Evolutionary conservation across 2,888 invertebrate species (phyloP).

Genomic region (Calameuta idolon): DNA sequence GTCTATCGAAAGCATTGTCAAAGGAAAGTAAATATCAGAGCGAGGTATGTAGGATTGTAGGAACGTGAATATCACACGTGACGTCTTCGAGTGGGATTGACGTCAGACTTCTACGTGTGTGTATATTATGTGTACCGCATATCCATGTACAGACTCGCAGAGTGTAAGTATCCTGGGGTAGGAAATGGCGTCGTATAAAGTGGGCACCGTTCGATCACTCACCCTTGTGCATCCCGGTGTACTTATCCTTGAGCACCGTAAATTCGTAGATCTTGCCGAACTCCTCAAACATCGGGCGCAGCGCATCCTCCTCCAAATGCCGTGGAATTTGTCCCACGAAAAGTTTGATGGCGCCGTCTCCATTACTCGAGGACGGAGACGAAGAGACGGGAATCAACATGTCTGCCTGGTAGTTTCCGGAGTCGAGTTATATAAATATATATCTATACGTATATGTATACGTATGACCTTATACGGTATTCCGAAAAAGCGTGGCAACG

Average conservation of each 20-base stretch:
- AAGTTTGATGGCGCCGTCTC: slow-evolving; percentile 79
- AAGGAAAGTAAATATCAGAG: not conserved
- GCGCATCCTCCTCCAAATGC: slow-evolving; percentile 87
- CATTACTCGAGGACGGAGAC: slow-evolving; percentile 68
- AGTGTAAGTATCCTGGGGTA: not conserved
- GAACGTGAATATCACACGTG: not conserved
- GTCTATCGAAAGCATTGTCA: not conserved
- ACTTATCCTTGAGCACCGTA: slow-evolving; percentile 93
- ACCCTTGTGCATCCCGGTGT: slow-evolving; percentile 97
- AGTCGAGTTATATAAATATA: not conserved
- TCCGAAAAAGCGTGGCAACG: not conserved
- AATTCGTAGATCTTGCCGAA: slow-evolving; percentile 95
- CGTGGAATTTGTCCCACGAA: slow-evolving; percentile 95
- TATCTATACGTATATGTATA: too few relatives aligned
- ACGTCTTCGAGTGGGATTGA: not conserved
- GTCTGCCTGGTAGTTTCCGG: slow-evolving; percentile 16
- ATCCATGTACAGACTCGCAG: not conserved
- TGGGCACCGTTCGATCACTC: slow-evolving; percentile 47
- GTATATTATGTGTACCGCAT: not conserved
- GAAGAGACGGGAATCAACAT: slow-evolving; percentile 63
- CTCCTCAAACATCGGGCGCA: slow-evolving; percentile 91
- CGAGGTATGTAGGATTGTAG: not conserved
- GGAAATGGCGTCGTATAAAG: not conserved
- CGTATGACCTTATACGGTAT: not conserved
- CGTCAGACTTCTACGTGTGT: not conserved